phyloP scores from a whole-genome alignment of 2,888 invertebrate species.

The Trichopoda pennipes region DNA sequence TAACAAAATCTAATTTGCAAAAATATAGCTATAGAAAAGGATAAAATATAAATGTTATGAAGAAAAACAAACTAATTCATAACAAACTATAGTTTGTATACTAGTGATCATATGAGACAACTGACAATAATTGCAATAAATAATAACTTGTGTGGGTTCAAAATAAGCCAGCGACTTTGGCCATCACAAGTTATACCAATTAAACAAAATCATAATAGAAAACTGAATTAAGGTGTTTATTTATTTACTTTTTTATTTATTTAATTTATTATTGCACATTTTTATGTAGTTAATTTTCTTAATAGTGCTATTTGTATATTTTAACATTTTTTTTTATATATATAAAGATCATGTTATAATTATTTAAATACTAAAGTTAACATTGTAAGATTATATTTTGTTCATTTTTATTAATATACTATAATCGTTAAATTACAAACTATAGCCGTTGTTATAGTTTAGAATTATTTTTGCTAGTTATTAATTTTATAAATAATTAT shows the following conservation, averaged over 20 bases:
- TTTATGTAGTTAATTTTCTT: constrained; percentile 20
- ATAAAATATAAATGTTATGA: no score
- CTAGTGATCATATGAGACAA: no score
- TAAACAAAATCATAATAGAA: background rate
- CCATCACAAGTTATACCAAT: no score
- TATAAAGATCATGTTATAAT: constrained; percentile 18
- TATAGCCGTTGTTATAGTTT: constrained; percentile 3
- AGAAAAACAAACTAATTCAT: no score
- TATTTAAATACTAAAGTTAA: constrained; percentile 47
- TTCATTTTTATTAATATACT: background rate
- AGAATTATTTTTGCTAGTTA: constrained; percentile 3
- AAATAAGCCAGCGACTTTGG: no score
- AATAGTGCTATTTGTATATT: constrained; percentile 23
- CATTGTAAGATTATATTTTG: constrained; percentile 46
- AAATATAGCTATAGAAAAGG: no score
- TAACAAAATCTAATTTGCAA: no score
- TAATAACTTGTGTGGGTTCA: no score
- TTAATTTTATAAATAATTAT: background rate
- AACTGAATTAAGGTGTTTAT: background rate
- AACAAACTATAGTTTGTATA: no score
- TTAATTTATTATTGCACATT: constrained; percentile 53
- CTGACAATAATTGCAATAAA: no score
- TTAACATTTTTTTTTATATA: constrained; percentile 45
- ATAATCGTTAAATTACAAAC: background rate
- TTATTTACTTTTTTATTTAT: constrained; percentile 18